Base-by-base conservation (phyloP, 1,140 invertebrate genomes). In the Drosophila sp. region DNA sequence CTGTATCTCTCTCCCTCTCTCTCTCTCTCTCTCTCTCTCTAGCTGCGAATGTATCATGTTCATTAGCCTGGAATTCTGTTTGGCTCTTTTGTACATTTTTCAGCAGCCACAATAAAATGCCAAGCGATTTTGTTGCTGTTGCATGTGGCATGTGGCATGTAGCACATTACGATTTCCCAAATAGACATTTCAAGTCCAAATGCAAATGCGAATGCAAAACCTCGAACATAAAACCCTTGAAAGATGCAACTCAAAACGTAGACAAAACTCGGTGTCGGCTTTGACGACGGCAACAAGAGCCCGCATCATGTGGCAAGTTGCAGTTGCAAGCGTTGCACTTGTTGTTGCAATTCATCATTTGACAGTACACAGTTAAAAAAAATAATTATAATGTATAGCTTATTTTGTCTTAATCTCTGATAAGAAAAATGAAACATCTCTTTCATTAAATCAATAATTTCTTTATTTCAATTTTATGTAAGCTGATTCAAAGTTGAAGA, bases 1-100 rank as follows among this genome's bases (percentile, higher is more conserved):
- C 21, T 9, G n/a, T 7, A 5, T 25, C 29, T 18, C 4, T 54
- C 7, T 5, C 38, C 6, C 18, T 7, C 25, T 13, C 16, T n/a
- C 34, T 13, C 6, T 11, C 36, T 16, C 7, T 43, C n/a, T 0
- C 27, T n/a, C 16, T 13, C 13, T 9, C 11, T 7, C 0, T 7
- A 1, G 7, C 25, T 1, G 38, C 34, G 7, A 46, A 2, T 46
- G 21, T 62, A 34, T 61, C 32, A 41, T 84, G 80, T 83, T 84
- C 77, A 83, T 83, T 84, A 83, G 81, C 76, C 72, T 29, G 43
- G 45, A 38, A 50, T 72, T 50, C 48, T 25, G 29, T 57, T 34
- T 58, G 29, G 45, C 29, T 50, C 38, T 38, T 71, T 75, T 71
- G 45, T 64, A 62, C 62, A 76, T 77, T 78, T 72, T 48, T 46